Percentiles rank a stretch among this genome's conserved stretches.
Evolutionary conservation across 2,797 vertebrate species (phyloP).

Genomic region (Rachycentron canadum): DNA sequence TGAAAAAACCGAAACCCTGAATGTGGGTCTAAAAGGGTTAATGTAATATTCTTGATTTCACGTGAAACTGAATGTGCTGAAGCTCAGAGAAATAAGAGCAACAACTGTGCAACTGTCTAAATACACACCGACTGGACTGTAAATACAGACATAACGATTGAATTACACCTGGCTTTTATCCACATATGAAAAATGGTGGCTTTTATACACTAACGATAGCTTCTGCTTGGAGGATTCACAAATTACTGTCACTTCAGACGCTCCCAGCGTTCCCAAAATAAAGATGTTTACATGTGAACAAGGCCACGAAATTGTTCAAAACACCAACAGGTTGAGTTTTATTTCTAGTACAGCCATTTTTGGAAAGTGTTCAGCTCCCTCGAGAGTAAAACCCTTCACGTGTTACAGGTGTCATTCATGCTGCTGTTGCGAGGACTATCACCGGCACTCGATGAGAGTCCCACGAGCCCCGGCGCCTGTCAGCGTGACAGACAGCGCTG

Average conservation of each 20-base stretch:
- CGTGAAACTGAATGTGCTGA: not conserved
- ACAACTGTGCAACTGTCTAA: not conserved
- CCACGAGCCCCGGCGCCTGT: conserved; percentile 46
- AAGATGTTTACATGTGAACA: not conserved
- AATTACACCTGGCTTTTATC: not conserved
- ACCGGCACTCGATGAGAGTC: conserved; percentile 29
- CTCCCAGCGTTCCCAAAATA: not conserved
- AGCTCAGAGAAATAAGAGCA: not conserved
- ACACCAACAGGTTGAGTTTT: conserved; percentile 9
- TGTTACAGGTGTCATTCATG: conserved; percentile 60
- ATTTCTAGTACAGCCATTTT: conserved; percentile 14
- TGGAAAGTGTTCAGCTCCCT: conserved; percentile 23
- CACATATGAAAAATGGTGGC: not conserved
- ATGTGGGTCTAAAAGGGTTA: too few relatives aligned
- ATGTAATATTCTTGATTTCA: not conserved
- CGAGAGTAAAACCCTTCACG: conserved; percentile 32
- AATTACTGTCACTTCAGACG: not conserved
- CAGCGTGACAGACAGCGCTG: conserved; percentile 60
- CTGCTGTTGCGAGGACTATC: conserved; percentile 29
- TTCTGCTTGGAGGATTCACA: too few relatives aligned
- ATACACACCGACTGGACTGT: too few relatives aligned
- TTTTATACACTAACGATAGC: not conserved
- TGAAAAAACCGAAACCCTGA: too few relatives aligned
- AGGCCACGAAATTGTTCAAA: not conserved
- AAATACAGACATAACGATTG: too few relatives aligned